Percentiles rank a stretch among this genome's conserved stretches.
Conservation (phyloP, 2,113 vertebrate genomes). For the Strigops habroptila region DNA sequence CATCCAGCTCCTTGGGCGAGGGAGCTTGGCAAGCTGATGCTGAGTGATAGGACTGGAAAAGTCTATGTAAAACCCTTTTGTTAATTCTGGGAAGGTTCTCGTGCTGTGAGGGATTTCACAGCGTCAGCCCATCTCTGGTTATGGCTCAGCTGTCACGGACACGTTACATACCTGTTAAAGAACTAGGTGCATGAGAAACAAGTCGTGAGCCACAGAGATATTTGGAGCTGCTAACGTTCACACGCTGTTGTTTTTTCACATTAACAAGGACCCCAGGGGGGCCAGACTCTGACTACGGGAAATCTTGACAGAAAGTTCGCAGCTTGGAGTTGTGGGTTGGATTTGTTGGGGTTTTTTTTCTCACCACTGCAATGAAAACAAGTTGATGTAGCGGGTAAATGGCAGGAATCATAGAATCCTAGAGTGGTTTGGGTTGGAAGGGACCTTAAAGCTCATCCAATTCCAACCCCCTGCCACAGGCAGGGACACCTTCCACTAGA, state of each 20-base stretch:
- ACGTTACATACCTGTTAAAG: not conserved
- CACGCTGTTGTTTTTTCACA: not conserved
- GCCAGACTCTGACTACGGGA: not conserved
- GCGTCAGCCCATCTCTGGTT: not conserved
- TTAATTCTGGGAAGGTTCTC: not conserved
- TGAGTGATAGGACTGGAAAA: not conserved
- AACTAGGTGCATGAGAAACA: not conserved
- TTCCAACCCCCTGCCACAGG: not conserved
- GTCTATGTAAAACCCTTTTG: not conserved
- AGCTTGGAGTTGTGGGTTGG: not conserved
- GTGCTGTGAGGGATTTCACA: accelerated
- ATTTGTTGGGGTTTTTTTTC: not conserved
- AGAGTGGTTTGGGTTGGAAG: not conserved
- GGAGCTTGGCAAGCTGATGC: not conserved
- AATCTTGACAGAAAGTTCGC: not conserved
- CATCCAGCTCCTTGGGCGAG: not conserved
- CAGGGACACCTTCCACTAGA: not conserved
- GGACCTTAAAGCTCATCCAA: not conserved
- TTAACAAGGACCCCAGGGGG: not conserved
- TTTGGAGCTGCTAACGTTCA: slow-evolving; percentile 23
- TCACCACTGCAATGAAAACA: not conserved
- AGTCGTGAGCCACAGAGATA: slow-evolving; percentile 20
- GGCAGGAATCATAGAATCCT: not conserved
- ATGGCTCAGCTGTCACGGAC: not conserved
- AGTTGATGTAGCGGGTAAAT: not conserved